Evolutionary conservation across 1,140 invertebrate genomes (phyloP), one percentile per base, ranked within the genome.

Genomic region (Drosophila lini): DNA sequence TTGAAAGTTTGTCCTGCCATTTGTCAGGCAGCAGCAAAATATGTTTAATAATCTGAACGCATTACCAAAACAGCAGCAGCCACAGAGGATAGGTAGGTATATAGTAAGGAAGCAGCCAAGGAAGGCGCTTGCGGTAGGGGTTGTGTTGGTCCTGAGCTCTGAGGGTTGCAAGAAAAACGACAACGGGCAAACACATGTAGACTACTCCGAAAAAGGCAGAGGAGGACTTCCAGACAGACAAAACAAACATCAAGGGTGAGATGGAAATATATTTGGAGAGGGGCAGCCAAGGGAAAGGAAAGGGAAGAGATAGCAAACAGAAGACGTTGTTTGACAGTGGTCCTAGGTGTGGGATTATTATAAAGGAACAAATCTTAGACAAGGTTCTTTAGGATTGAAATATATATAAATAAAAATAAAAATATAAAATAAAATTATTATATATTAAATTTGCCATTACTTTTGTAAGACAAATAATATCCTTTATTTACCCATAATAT

Each of bases 41-140:
- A 80, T 89, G 83, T 89, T 88, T 88, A 88, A 89, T 89, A 89
- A 88, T 80, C 83, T 83, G 69, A 88, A 89, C 84, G 80, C 84
- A 83, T 88, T 88, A 80, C 63, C 56, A 57, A 78, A 61, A 81
- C 50, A 70, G 77, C 71, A 77, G 71, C 71, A 74, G 65, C 62
- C 80, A 69, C 32, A 22, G 11, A 22, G 11, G 32, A 34, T 36
- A 9, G 50, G 32, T 36, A 36, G 7, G 1, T 22, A 36, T 8
- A 8, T 19, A 36, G 13, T 1, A 53, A 36, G 40, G 50, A 58
- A 40, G 44, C 15, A 38, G 48, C 44, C 40, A 59, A 41, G 48
- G 48, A 58, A 53, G 31, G 32, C 28, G 57, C 7, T 40, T 58
- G 32, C 22, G 61, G 65, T 53, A n/a, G 57, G 47, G 41, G 53